A percentile compares a stretch with the other conserved stretches of the same genome.
Evolutionary conservation across 2,797 vertebrate species (phyloP).

Genomic region (Muraenolepis orangiensis): DNA sequence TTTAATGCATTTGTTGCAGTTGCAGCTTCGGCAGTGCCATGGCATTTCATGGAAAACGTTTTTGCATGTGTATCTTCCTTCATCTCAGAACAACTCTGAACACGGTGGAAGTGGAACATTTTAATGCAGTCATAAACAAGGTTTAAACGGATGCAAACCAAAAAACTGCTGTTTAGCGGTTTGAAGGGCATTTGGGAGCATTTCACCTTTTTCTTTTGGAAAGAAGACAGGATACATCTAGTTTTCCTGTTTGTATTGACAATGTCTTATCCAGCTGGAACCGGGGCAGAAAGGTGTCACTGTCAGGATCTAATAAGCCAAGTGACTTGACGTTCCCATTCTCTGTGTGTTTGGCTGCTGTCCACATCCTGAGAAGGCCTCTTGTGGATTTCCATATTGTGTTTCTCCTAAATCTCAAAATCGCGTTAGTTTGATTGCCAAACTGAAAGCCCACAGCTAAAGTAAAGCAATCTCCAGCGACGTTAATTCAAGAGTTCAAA

Average conservation of each 20-base stretch:
- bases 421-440: slow-evolving; percentile 16
- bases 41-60: neutral
- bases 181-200: neutral
- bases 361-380: slow-evolving; percentile 1
- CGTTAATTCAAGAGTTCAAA: slow-evolving; percentile 19
- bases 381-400: slow-evolving; percentile 15
- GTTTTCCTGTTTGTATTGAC: neutral
- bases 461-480: slow-evolving; percentile 8
- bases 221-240: neutral
- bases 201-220: no score
- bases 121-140: neutral
- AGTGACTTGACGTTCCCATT: slow-evolving; percentile 12
- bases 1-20: no score
- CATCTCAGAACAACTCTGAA: neutral
- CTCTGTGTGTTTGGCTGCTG: slow-evolving; percentile 10
- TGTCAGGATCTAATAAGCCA: slow-evolving; percentile 13
- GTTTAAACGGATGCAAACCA: neutral
- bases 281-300: slow-evolving; percentile 6
- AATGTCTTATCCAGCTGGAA: slow-evolving; percentile 6
- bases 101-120: neutral
- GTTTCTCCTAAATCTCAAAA: slow-evolving; percentile 21
- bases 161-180: neutral
- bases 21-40: neutral
- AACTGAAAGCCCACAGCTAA: slow-evolving; percentile 16
- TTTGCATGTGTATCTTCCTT: neutral